Percentiles rank a stretch among this genome's conserved stretches.
phyloP scores from a whole-genome alignment of 37 sponge, comb jelly and placozoan species.

The Oscarella lobularis region DNA sequence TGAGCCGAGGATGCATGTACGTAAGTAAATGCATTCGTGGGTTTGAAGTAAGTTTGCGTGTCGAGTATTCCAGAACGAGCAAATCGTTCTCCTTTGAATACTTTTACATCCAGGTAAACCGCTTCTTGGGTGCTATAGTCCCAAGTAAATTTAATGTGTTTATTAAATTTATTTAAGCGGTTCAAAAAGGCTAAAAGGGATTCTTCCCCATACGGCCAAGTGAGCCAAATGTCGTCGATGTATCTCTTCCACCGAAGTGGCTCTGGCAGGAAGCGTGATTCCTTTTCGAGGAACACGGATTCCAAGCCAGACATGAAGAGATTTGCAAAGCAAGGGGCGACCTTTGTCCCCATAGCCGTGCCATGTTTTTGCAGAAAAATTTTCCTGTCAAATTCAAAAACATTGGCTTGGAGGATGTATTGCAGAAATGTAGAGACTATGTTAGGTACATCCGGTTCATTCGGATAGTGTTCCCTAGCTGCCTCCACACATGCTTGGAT shows the following conservation, averaged over 20 bases:
- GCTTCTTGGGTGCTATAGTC: conserved; percentile 7
- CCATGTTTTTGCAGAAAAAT: conserved; percentile 18
- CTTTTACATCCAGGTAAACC: conserved; percentile 7
- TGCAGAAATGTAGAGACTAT: not conserved
- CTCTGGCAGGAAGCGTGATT: not conserved
- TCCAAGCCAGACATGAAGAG: conserved; percentile 19
- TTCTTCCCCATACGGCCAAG: conserved; percentile 7
- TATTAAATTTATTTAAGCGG: conserved; percentile 2
- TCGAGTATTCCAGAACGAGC: not conserved
- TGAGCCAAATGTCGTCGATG: conserved; percentile 18
- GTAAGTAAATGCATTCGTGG: conserved; percentile 5
- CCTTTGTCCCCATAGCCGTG: conserved; percentile 22
- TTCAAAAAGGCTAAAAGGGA: not conserved
- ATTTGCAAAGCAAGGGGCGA: conserved; percentile 24
- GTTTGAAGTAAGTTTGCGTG: conserved; percentile 10
- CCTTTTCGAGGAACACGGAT: not conserved
- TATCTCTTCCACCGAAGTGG: conserved; percentile 10
- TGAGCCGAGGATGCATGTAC: not conserved
- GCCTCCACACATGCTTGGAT: not conserved
- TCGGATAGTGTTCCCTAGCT: not conserved
- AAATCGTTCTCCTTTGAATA: not conserved
- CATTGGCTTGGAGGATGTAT: conserved; percentile 8
- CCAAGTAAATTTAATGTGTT: conserved; percentile 9
- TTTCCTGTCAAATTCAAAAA: conserved; percentile 12
- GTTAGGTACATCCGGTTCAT: not conserved